Base-by-base conservation (phyloP, 1,140 invertebrate species). In the Hestina assimilis region DNA sequence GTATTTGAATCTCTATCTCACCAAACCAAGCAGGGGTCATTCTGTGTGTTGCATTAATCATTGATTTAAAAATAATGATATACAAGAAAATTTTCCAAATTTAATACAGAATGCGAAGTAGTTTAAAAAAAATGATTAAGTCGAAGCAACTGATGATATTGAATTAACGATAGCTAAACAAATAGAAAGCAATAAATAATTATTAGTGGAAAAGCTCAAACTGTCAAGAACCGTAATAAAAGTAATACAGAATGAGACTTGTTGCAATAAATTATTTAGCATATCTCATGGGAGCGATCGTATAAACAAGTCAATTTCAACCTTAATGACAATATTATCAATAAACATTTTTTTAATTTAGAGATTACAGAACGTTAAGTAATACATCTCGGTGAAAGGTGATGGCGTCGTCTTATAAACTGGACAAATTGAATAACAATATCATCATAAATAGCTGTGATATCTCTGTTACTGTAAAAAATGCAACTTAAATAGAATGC, bases 321-420 rank as follows among this genome's bases (percentile, higher is more conserved):
- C 43, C 47, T 28, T 17, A 59, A 64, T 42, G 52, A 55, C 41
- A 55, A 31, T 20, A 21, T 56, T 56, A 64, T 59, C 56, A 59
- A 64, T 47, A 59, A 53, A 52, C 15, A 57, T 53, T 42, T 48
- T 53, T 55, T 52, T 42, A 54, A 48, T 19, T n/a, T 38, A 3
- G 45, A 53, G 48, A 53, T 63, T 53, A 52, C 53, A 38, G 29
- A 29, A 23, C 57, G 60, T 63, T 57, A 52, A 57, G 60, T 57
- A 63, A 63, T 43, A 47, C 17, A 23, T 57, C 35, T 40, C 55
- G 47, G 33, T 38, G 14, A 11, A 33, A 38, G 17, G 28, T 29
- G n/a, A 17, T 20, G 19, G 14, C 29, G 29, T 17, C 14, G 19
- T 48, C 51, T 38, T 15, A 53, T 26, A 24, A 24, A 55, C 31